A percentile compares a stretch with the other conserved stretches of the same genome.
These are phyloP conservation scores for Drosophila arawakana DNA, from an alignment of 1,140 invertebrate genomes.

Conservation along the genomic window DNA sequence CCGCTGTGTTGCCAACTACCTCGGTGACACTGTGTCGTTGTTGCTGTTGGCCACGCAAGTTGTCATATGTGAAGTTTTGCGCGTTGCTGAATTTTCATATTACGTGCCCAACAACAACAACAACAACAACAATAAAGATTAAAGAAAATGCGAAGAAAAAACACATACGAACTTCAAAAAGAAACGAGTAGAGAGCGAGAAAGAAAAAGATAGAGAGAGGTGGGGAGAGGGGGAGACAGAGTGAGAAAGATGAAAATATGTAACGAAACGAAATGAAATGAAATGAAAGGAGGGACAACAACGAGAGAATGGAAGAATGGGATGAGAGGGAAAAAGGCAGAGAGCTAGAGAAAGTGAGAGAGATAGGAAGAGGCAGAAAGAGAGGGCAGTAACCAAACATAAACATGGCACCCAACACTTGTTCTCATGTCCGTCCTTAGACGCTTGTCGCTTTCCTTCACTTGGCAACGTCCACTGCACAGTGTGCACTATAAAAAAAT, in stretches of 20 bases:
- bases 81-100: slow-evolving; percentile 79
- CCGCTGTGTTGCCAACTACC: slow-evolving; percentile 28
- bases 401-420: slow-evolving; percentile 79
- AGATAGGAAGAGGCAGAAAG: background rate
- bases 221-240: background rate
- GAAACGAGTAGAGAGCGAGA: slow-evolving; percentile 43
- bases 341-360: slow-evolving; percentile 40
- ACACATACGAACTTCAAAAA: slow-evolving; percentile 66
- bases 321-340: slow-evolving; percentile 6
- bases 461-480: slow-evolving; percentile 49
- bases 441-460: slow-evolving; percentile 18
- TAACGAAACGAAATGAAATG: slow-evolving; percentile 50
- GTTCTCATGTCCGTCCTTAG: slow-evolving; percentile 54
- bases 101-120: slow-evolving; percentile 46
- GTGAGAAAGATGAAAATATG: background rate
- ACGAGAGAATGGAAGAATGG: background rate
- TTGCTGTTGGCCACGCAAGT: slow-evolving; percentile 30
- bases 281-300: slow-evolving; percentile 59
- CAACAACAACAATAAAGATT: slow-evolving; percentile 32
- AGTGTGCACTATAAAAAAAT: background rate
- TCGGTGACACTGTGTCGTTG: slow-evolving; percentile 35
- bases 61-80: slow-evolving; percentile 80
- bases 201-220: background rate
- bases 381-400: slow-evolving; percentile 34
- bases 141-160: slow-evolving; percentile 29